Conservation (phyloP, 2,888 invertebrate species). For the Euphydryas editha region DNA sequence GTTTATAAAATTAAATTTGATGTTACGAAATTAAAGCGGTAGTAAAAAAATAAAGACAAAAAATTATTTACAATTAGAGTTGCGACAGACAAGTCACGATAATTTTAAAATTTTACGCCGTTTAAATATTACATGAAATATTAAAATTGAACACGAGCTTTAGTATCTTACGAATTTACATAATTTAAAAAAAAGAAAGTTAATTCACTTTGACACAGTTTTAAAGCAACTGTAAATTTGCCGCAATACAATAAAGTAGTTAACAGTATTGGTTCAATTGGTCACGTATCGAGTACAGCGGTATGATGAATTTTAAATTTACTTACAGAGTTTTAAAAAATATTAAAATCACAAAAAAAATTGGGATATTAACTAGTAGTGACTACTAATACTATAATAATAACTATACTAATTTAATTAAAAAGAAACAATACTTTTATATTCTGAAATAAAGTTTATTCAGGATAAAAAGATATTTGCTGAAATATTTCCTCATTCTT, state of each 20-base stretch:
- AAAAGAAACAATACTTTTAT: no score
- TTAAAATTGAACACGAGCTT: background rate
- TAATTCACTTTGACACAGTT: slow-evolving; percentile 43
- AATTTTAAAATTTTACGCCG: background rate
- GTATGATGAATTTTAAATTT: slow-evolving; percentile 23
- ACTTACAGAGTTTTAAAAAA: slow-evolving; percentile 1
- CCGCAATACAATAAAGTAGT: slow-evolving; percentile 48
- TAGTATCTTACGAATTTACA: background rate
- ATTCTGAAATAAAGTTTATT: no score
- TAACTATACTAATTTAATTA: no score
- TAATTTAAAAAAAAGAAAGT: slow-evolving; percentile 28
- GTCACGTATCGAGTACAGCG: slow-evolving; percentile 43
- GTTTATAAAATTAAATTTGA: no score
- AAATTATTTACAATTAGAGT: no score
- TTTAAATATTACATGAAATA: slow-evolving; percentile 3
- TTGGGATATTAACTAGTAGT: no score
- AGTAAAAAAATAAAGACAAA: no score
- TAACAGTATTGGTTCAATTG: slow-evolving; percentile 60
- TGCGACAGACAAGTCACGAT: no score
- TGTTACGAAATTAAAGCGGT: no score
- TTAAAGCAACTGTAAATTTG: slow-evolving; percentile 45
- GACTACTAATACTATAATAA: no score
- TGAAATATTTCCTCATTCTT: no score
- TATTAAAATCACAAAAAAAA: background rate
- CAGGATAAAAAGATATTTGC: no score